Conservation (phyloP, 2,797 vertebrate species). For the Mycteria americana region DNA sequence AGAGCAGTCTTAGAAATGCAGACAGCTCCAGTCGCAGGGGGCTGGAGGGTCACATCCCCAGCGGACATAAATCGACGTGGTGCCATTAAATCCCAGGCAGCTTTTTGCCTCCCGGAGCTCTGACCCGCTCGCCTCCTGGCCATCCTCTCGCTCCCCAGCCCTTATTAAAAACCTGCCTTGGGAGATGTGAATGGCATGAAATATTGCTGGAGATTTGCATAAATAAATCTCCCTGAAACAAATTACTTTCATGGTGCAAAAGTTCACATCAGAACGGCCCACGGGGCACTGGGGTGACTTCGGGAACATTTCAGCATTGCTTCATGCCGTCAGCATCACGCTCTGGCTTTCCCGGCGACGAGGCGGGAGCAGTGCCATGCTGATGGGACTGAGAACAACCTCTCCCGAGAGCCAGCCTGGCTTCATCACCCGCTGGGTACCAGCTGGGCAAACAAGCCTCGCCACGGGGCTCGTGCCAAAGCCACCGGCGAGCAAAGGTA, state of each 20-base stretch:
- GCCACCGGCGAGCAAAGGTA: background rate
- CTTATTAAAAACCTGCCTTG: background rate
- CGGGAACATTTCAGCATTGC: background rate
- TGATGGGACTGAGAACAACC: background rate
- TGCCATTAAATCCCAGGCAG: background rate
- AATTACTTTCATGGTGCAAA: background rate
- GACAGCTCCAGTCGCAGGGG: accelerated
- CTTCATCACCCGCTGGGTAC: background rate
- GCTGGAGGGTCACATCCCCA: background rate
- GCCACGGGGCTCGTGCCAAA: accelerated
- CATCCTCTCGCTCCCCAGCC: background rate
- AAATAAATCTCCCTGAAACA: background rate
- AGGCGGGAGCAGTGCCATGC: background rate
- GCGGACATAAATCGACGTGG: background rate
- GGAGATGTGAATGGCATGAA: background rate
- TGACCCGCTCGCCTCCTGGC: background rate
- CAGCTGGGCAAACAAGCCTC: background rate
- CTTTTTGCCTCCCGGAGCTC: accelerated
- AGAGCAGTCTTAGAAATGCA: background rate
- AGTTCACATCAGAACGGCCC: background rate
- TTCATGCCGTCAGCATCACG: accelerated
- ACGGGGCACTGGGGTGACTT: background rate
- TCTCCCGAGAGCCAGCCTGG: background rate
- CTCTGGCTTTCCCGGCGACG: accelerated
- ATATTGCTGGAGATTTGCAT: background rate